Conservation (phyloP, 2,797 vertebrate species). For the Heterohyrax brucei region DNA sequence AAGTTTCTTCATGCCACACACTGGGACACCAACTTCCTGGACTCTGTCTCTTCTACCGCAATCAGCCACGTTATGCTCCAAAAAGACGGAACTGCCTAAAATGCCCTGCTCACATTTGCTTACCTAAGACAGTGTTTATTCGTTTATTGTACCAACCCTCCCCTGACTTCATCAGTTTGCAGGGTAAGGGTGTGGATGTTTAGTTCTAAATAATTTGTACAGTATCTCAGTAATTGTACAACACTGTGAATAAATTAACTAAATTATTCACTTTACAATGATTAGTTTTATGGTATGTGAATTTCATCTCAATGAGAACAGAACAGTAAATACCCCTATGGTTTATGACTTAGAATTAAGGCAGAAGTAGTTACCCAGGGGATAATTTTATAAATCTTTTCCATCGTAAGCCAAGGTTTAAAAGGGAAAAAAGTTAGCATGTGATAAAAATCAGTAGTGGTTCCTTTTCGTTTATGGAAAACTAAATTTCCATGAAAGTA, state of each 20-base stretch:
- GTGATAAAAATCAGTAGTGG: constrained; percentile 34
- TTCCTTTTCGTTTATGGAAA: constrained; percentile 28
- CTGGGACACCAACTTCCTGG: background rate
- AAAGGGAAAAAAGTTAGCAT: constrained; percentile 43
- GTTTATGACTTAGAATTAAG: constrained; percentile 4
- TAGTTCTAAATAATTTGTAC: background rate
- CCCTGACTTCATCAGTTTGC: background rate
- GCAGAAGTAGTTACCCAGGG: background rate
- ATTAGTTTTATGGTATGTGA: background rate
- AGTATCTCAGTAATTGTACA: background rate
- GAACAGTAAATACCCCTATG: background rate
- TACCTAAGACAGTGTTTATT: constrained; percentile 28
- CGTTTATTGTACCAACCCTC: background rate
- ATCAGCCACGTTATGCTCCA: background rate
- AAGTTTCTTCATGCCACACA: background rate
- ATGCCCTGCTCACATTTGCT: background rate
- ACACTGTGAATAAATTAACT: background rate
- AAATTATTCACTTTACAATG: background rate
- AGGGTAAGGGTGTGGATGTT: background rate
- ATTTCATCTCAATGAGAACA: background rate
- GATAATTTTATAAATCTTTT: constrained; percentile 8
- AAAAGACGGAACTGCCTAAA: constrained; percentile 7
- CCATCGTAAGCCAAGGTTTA: background rate
- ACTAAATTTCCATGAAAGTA: constrained; percentile 1
- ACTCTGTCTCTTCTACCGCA: background rate